Evolutionary conservation across 2,888 invertebrate species (phyloP), one percentile per base, ranked within the genome.

Genomic region (Willowsia nigromaculata): DNA sequence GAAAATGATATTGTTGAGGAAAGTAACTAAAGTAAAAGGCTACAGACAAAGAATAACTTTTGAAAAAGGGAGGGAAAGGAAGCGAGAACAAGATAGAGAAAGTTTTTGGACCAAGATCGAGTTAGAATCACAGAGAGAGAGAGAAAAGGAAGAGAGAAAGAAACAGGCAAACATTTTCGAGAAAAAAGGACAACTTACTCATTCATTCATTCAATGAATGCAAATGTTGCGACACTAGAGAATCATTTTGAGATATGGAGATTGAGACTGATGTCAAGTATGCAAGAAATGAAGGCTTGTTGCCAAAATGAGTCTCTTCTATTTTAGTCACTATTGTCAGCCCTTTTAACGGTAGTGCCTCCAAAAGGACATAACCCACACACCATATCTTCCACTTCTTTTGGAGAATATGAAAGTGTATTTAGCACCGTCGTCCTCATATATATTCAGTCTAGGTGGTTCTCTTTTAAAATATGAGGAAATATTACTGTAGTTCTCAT

Each of bases 221-320:
- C 92, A 92, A 92, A 92, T 92, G 92, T 91, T 89, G 88, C 90
- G 90, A 91, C 92, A 90, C 91, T 90, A 90, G 92, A 92, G 92
- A 91, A 92, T 92, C 92, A 92, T 92, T 92, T 91, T 92, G 91
- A 92, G 92, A 91, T 91, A 92, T 92, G 92, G 91, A 92, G 92
- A 92, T 92, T 92, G 91, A 90, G 91, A 92, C 88, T 92, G 92
- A 92, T 91, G 91, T 90, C 88, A 90, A 91, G 86, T 90, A 89
- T 85, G 89, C 89, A 81, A 92, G 90, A 90, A 92, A 91, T 91
- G 92, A 91, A 91, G 88, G 87, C 80, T 89, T 86, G 74, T 84
- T 91, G 89, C 90, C 90, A 91, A 89, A 78, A 89, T 53, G 56
- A 50, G 40, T 81, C 71, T 59, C 40, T 74, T 40, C 56, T 71